Evolutionary conservation across 2,113 vertebrate genomes (phyloP).

Genomic region (Rhombomys opimus): DNA sequence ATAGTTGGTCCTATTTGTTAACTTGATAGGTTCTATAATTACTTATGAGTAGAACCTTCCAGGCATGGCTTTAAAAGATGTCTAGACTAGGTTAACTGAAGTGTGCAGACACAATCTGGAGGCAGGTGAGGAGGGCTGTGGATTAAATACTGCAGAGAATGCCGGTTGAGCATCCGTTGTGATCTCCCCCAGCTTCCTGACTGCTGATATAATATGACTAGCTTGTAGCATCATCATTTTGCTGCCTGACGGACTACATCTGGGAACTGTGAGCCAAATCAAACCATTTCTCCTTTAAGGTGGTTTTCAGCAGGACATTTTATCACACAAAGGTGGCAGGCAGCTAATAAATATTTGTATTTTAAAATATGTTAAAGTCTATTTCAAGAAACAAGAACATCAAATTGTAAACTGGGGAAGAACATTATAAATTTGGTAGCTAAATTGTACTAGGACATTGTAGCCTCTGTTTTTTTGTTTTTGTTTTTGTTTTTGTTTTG

Average conservation of each 20-base stretch:
- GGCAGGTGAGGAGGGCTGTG: not conserved
- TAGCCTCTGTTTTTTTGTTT: not conserved
- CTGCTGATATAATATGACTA: not conserved
- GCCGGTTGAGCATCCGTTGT: not conserved
- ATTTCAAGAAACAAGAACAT: slow-evolving; percentile 23
- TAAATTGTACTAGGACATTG: not conserved
- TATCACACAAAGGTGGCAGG: not conserved
- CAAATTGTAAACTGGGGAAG: not conserved
- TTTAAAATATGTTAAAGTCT: not conserved
- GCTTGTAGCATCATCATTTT: not conserved
- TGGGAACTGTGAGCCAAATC: not conserved
- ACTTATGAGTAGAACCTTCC: not conserved
- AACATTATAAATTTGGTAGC: not conserved
- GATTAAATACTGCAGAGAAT: not conserved
- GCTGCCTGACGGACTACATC: not conserved
- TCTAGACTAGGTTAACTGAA: not conserved
- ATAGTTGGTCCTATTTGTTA: not conserved
- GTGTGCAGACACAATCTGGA: not conserved
- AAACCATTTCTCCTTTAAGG: not conserved
- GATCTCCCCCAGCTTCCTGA: not conserved
- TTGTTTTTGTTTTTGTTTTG: too few relatives aligned
- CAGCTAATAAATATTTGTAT: not conserved
- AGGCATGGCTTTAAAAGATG: not conserved
- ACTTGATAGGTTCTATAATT: not conserved
- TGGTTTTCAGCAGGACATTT: not conserved